phyloP scores from a whole-genome alignment of 2,113 vertebrate genomes.

The Rhombomys opimus region DNA sequence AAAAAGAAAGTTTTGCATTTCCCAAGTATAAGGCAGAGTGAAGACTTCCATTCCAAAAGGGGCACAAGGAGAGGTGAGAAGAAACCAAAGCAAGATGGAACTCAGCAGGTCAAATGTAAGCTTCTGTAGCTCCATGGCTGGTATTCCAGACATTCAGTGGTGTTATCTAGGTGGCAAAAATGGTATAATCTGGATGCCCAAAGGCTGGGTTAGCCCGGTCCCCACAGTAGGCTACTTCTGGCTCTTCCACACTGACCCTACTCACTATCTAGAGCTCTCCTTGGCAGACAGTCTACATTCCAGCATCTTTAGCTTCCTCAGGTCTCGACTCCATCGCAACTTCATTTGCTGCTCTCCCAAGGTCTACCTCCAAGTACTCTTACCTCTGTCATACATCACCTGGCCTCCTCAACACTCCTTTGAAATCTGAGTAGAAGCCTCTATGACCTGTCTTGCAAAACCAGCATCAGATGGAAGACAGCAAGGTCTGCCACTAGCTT shows the following conservation, averaged over 20 bases:
- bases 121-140: not conserved
- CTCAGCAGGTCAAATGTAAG: not conserved
- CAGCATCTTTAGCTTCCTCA: not conserved
- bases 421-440: not conserved
- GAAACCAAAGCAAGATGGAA: not conserved
- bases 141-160: not conserved
- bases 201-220: not conserved
- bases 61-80: not conserved
- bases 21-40: not conserved
- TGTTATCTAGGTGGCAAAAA: not conserved
- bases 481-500: not conserved
- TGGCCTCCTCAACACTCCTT: not conserved
- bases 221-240: not conserved
- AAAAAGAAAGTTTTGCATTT: not conserved
- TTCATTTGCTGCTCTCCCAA: not conserved
- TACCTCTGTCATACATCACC: not conserved
- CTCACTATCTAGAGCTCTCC: not conserved
- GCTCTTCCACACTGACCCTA: not conserved
- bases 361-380: not conserved
- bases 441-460: not conserved
- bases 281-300: not conserved
- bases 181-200: not conserved
- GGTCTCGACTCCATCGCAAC: not conserved
- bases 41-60: not conserved
- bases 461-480: not conserved